Percentiles rank a stretch among this genome's conserved stretches.
Conservation (phyloP, 2,797 vertebrate species). For the Florisuga fusca region DNA sequence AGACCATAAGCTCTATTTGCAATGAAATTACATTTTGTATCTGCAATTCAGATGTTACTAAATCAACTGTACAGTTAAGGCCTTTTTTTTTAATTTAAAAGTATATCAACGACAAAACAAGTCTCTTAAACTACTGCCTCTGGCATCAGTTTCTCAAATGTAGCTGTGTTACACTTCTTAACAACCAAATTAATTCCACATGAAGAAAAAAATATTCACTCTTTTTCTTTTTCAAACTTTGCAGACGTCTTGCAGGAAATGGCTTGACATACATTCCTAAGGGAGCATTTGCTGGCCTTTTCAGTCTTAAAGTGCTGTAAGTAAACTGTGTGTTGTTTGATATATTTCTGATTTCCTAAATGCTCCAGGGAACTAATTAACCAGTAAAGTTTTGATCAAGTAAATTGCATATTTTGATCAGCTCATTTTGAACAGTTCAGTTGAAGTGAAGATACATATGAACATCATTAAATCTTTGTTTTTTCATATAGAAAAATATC, state of each 20-base stretch:
- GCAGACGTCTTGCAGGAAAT: constrained; percentile 89
- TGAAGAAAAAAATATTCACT: constrained; percentile 73
- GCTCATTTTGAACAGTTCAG: neutral
- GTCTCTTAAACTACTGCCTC: constrained; percentile 53
- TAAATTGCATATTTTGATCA: constrained; percentile 63
- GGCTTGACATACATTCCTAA: constrained; percentile 84
- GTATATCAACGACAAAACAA: constrained; percentile 57
- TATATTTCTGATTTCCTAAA: constrained; percentile 63
- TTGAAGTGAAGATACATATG: constrained; percentile 39
- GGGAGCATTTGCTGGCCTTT: constrained; percentile 85
- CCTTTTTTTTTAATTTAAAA: neutral
- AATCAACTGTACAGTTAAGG: constrained; percentile 34
- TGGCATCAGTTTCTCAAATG: constrained; percentile 46
- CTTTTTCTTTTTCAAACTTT: constrained; percentile 67
- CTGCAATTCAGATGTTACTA: constrained; percentile 15
- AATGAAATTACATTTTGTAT: constrained; percentile 34
- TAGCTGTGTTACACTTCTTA: constrained; percentile 58
- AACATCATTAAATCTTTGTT: constrained; percentile 45
- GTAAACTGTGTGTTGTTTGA: constrained; percentile 75
- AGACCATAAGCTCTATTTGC: constrained; percentile 1
- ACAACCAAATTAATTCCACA: constrained; percentile 76
- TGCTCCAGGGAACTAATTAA: constrained; percentile 70
- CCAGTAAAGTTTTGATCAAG: constrained; percentile 43
- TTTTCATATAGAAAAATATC: constrained; percentile 17
- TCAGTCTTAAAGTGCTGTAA: constrained; percentile 88